Base-by-base conservation (phyloP, 1,140 invertebrate species). In the Drosophila elegans region DNA sequence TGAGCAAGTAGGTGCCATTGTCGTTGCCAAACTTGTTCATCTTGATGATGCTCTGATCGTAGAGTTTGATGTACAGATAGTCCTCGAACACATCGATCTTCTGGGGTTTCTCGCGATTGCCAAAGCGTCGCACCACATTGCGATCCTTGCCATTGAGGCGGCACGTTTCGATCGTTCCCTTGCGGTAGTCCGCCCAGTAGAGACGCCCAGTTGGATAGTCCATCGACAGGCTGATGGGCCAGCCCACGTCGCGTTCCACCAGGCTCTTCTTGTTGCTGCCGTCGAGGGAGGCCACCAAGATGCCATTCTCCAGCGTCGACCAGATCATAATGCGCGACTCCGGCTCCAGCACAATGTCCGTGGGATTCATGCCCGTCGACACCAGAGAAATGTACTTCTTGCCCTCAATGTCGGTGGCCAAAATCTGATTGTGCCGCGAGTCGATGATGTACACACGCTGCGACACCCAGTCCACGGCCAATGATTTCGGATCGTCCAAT, bases 81-180 rank as follows among this genome's bases (percentile, higher is more conserved):
- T 96, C 95, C 92, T 96, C 96, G 91, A 97, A 97, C 0, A 97
- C 93, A 71, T 96, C 96, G 2, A 97, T 90, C 85, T 95, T 95
- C 79, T 94, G 95, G 0, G 96, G 96, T 83, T 93, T 94, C 52
- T 92, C 94, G 25, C 86, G 83, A 7, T 84, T 92, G 25, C 84
- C 78, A 75, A 96, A 95, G 27, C 93, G 90, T 49, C 93, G 93
- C 1, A 96, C 93, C 10, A 95, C 67, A 59, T 94, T 93, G 16
- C 95, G 93, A 90, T 95, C 94, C 46, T 93, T 94, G 48, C 96
- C 96, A 89, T 97, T 95, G 0, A 96, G 92, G 49, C 93, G 93
- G 3, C 95, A 93, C 34, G 94, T 94, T 90, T 96, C 96, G n/a
- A 97, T 94, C 0, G 93, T 94, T 55, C 93, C 93, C n/a, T 93